Conservation (phyloP, 2,113 vertebrate species). For the Epinephelus cyanopodus region DNA sequence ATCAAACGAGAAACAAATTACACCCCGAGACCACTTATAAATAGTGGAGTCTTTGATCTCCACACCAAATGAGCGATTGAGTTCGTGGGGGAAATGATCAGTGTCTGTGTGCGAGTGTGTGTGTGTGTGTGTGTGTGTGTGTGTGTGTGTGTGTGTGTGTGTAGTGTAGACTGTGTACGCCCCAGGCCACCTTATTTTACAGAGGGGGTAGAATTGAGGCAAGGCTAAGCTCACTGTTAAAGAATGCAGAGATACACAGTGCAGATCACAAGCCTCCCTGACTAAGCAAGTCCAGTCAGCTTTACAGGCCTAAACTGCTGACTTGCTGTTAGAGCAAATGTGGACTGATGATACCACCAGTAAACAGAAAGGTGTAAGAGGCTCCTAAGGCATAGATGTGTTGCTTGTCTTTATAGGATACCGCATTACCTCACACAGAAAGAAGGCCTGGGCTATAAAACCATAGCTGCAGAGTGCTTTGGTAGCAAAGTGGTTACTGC, state of each 20-base stretch:
- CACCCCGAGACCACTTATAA: conserved; percentile 69
- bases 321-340: conserved; percentile 16
- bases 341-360: conserved; percentile 21
- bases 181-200: conserved; percentile 31
- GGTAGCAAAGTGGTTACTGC: too few species aligned
- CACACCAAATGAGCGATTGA: conserved; percentile 64
- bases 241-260: conserved; percentile 57
- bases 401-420: not conserved
- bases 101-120: conserved; percentile 23
- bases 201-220: conserved; percentile 47
- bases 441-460: too few species aligned
- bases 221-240: conserved; percentile 55
- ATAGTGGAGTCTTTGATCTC: conserved; percentile 80
- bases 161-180: conserved; percentile 16
- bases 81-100: conserved; percentile 58
- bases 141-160: conserved; percentile 38
- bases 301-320: conserved; percentile 39
- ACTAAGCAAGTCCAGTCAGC: conserved; percentile 51
- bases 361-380: not conserved
- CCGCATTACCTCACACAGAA: too few species aligned
- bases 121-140: conserved; percentile 17
- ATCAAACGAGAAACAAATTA: conserved; percentile 76
- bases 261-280: conserved; percentile 42
- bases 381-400: not conserved
- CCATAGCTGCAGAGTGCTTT: too few species aligned